Conservation (phyloP, 2,797 vertebrate species). For the Mormyrops boulengeri region DNA sequence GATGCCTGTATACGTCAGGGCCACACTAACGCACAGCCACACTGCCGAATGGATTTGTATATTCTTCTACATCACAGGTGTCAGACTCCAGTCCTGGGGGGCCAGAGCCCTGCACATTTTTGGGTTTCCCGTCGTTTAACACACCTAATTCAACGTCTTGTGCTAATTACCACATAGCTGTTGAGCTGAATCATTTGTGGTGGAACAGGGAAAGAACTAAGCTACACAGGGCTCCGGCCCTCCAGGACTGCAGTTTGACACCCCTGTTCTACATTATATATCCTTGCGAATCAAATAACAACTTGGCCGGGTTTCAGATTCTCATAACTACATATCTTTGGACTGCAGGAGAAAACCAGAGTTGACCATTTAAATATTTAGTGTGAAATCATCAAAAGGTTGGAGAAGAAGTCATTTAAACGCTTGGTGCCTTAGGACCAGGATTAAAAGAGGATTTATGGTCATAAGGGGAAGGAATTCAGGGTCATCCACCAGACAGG, state of each 20-base stretch:
- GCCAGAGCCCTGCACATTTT: no score
- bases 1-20: not conserved
- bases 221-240: no score
- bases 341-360: not conserved
- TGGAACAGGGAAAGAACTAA: no score
- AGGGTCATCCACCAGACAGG: not conserved
- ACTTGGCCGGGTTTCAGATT: not conserved
- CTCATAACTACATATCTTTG: not conserved
- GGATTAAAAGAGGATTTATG: conserved; percentile 3
- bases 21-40: not conserved
- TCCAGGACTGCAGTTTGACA: no score
- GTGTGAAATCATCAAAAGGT: not conserved
- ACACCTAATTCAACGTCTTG: no score
- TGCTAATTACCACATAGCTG: no score
- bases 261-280: not conserved
- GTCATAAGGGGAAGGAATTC: not conserved
- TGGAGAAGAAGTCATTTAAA: not conserved
- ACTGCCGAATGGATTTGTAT: not conserved
- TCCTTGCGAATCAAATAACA: not conserved
- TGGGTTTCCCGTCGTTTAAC: no score
- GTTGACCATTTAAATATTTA: not conserved
- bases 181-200: no score
- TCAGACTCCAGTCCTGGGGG: no score
- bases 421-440: not conserved
- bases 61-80: no score